Evolutionary conservation across 2,888 invertebrate species (phyloP).

Genomic region (Acanthopleura granulata): DNA sequence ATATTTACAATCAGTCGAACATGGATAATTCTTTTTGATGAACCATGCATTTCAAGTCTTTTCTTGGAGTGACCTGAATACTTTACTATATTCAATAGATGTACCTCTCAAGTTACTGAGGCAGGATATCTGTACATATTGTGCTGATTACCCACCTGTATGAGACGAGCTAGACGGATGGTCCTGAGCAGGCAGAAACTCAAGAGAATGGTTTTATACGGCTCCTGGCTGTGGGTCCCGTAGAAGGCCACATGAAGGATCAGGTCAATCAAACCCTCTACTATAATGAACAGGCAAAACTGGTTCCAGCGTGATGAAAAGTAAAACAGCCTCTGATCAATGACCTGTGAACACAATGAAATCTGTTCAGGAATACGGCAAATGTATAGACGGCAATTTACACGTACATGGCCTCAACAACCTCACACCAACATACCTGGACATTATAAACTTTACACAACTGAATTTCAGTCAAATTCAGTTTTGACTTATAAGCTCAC

Average conservation of each 20-base stretch:
- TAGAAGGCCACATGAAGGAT: conserved; percentile 57
- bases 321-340: conserved; percentile 64
- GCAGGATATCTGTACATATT: no score
- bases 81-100: no score
- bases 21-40: no score
- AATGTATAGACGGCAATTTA: not conserved
- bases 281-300: conserved; percentile 74
- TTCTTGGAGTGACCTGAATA: no score
- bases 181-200: conserved; percentile 44
- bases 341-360: conserved; percentile 36
- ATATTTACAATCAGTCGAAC: no score
- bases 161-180: conserved; percentile 48
- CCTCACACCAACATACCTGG: not conserved
- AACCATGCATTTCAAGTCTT: no score
- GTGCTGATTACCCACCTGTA: conserved; percentile 47
- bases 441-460: no score
- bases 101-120: no score
- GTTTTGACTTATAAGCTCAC: no score
- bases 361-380: not conserved
- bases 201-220: conserved; percentile 33
- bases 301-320: conserved; percentile 75
- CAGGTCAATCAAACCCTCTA: conserved; percentile 72
- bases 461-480: no score
- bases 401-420: not conserved
- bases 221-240: conserved; percentile 27